Percentiles rank a stretch among this genome's conserved stretches.
These are phyloP conservation scores for Oxyruncus cristatus DNA, from an alignment of 2,113 vertebrate species.

Conservation along the genomic window DNA sequence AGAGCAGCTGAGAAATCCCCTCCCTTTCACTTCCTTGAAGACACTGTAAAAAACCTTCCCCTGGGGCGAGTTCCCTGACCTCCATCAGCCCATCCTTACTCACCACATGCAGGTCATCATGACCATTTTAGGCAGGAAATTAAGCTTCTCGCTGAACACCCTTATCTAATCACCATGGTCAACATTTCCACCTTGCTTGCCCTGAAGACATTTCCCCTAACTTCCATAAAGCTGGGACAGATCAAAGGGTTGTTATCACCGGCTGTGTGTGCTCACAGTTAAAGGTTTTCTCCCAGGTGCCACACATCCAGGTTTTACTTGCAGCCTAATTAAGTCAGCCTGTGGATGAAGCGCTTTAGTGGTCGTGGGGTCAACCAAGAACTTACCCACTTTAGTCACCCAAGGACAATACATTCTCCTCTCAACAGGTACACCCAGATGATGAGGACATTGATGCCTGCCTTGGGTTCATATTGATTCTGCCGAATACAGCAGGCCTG, in stretches of 20 bases:
- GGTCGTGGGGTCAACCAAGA: not conserved
- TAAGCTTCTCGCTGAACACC: not conserved
- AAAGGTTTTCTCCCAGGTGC: not conserved
- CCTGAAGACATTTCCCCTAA: not conserved
- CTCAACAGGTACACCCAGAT: not conserved
- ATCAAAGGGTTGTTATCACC: not conserved
- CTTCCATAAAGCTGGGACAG: not conserved
- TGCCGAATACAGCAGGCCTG: not conserved
- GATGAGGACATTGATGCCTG: not conserved
- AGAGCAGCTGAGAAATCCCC: not conserved
- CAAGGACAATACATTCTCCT: not conserved
- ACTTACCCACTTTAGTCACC: not conserved
- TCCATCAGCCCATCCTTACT: not conserved
- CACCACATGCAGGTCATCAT: not conserved
- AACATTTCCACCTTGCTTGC: not conserved
- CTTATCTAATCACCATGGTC: not conserved
- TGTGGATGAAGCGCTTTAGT: not conserved
- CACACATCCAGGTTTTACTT: not conserved
- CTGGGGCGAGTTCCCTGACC: not conserved
- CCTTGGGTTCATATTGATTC: not conserved
- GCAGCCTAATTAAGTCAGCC: not conserved
- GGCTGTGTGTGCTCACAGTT: not conserved
- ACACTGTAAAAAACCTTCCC: not conserved
- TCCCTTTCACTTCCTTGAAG: not conserved
- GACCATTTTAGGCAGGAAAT: slow-evolving; percentile 20